These are phyloP conservation scores for Columba janthina DNA, from an alignment of 2,113 vertebrate species.

Conservation along the genomic window DNA sequence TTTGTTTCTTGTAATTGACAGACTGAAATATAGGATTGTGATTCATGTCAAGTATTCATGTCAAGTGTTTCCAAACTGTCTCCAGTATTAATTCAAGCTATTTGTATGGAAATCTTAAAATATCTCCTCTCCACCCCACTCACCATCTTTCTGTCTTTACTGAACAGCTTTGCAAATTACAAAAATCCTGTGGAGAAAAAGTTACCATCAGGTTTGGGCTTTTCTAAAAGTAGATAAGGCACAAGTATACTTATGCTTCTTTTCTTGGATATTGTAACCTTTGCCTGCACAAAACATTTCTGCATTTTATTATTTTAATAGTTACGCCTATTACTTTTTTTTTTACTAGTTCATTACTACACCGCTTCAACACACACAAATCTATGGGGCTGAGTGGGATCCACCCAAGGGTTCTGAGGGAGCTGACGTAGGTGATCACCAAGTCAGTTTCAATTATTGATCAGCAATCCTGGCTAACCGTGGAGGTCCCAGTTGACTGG, in stretches of 20 bases:
- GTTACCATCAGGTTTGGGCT: background rate
- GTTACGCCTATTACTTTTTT: background rate
- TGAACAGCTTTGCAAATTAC: background rate
- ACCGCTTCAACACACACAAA: too few species aligned
- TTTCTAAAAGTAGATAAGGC: background rate
- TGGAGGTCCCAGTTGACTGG: too few species aligned
- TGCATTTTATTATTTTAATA: background rate
- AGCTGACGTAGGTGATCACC: too few species aligned
- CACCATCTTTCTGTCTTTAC: background rate
- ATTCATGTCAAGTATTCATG: background rate
- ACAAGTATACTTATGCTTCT: background rate
- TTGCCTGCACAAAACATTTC: background rate
- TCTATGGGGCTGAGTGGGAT: too few species aligned
- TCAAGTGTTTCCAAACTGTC: background rate
- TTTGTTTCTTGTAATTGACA: background rate
- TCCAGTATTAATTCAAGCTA: background rate
- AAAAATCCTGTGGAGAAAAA: background rate
- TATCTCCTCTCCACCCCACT: background rate
- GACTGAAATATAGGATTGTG: background rate
- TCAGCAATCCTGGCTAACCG: too few species aligned
- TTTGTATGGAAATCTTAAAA: constrained; percentile 3
- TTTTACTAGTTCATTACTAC: too few species aligned
- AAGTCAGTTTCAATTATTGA: too few species aligned
- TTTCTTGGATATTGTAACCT: background rate
- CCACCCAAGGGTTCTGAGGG: too few species aligned